Base-by-base conservation (phyloP, 2,888 invertebrate genomes). In the Torymus aiolomorphi region DNA sequence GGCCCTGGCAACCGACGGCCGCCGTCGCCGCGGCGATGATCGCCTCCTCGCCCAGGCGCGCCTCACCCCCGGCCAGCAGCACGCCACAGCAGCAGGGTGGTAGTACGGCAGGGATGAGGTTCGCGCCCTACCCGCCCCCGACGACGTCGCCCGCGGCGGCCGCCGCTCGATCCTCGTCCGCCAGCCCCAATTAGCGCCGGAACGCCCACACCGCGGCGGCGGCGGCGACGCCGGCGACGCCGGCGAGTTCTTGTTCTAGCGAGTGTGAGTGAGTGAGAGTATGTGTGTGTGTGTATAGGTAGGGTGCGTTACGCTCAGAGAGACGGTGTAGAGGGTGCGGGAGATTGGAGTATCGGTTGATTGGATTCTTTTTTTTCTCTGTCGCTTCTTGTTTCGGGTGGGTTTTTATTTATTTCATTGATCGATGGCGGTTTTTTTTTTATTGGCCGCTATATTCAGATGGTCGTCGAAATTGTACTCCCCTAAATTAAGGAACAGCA, bases 1-100 rank as follows among this genome's bases (percentile, higher is more conserved):
- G 89, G 89, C 87, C 89, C 82, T 90, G 89, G 90, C 90, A 89
- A 84, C 89, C 88, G 61, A 84, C 87, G 61, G 84, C 89, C 70
- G 88, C 88, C 78, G 87, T 88, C 83, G 87, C 88, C 56, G 86
- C 88, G 42, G 42, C 42, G 42, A 42, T 42, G 42, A 42, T 42
- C 76, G 86, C 88, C 79, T 85, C 88, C 72, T 88, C 90, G 71
- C 88, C 89, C 66, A 86, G 80, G 86, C 83, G 92, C 90, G 86
- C 92, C 92, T 90, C 86, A 73, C 81, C 85, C 76, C 84, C 86
- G 82, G 61, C 80, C 82, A 66, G 52, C 73, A 76, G 79, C 10
- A 82, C 69, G 2, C 42, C 42, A 42, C 42, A 42, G 42, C 42
- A 76, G 81, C 11, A 82, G 82, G 61, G 80, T 82, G 71, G 52